These are phyloP conservation scores for Sarcophaga peregrina DNA, from an alignment of 1,140 invertebrate genomes.

Conservation along the genomic window DNA sequence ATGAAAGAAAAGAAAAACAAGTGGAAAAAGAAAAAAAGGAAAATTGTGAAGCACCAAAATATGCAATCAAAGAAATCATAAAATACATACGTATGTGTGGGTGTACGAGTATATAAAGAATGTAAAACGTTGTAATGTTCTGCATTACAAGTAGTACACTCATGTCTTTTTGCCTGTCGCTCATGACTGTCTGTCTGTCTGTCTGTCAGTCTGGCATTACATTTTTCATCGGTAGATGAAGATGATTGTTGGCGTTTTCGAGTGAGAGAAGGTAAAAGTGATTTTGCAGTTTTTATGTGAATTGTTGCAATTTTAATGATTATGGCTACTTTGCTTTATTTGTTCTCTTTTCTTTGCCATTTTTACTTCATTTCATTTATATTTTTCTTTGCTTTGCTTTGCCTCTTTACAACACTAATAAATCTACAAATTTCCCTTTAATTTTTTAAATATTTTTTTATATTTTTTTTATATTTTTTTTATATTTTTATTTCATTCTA, in stretches of 20 bases:
- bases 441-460: too few relatives aligned
- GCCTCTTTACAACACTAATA: neutral
- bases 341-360: neutral
- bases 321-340: conserved; percentile 3
- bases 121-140: neutral
- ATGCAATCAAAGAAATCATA: neutral
- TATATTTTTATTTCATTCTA: neutral
- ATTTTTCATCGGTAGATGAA: too few relatives aligned
- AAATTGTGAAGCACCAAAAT: conserved; percentile 6
- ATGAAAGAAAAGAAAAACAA: too few relatives aligned
- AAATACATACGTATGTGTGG: neutral
- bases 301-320: conserved; percentile 22
- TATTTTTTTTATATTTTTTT: neutral
- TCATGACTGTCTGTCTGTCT: neutral
- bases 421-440: neutral
- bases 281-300: conserved; percentile 12
- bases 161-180: neutral
- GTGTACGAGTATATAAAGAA: neutral
- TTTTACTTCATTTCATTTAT: too few relatives aligned
- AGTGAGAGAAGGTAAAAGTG: neutral
- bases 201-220: too few relatives aligned
- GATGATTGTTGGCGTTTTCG: too few relatives aligned
- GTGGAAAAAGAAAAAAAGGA: too few relatives aligned
- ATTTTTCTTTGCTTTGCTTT: neutral
- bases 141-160: neutral